Evolutionary conservation across 53 echinoderm and acorn worm species (phyloP), one percentile per base, ranked within the genome.

Genomic region (Holothuria leucospilota): DNA sequence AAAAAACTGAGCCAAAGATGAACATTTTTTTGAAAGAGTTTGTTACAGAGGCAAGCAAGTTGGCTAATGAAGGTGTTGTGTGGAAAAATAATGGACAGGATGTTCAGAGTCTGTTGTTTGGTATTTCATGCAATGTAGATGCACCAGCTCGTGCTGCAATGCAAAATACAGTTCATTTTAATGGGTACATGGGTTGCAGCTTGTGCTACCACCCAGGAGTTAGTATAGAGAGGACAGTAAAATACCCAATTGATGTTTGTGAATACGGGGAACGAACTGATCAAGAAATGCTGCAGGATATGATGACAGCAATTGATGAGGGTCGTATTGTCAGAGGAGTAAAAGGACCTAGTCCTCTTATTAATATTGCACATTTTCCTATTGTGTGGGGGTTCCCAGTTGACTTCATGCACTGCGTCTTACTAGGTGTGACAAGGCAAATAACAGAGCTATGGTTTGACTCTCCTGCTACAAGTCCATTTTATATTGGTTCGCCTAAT

Each of bases 331-430:
- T 91, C 29, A 82, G 84, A 59, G 91, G 91, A 13, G 78, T 91
- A 23, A 87, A 91, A 61, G 91, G 91, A 26, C 84, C 84, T 5
- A 88, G 39, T 29, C 85, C 90, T 9, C 29, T 90, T 1, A 69
- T 86, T 25, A 90, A 80, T 71, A 11, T 90, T 11, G 41, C 90
- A 2, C 18, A 69, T 24, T 90, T 90, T 70, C 65, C 30, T 9
- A 80, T 90, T 85, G 85, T 85, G 1, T 85, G 86, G 85, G 90
- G 86, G 5, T 90, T 90, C 5, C 90, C 85, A 1, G 28, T 30
- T 10, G 87, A 91, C 20, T 91, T 88, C 39, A 91, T 91, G 87
- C 91, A 88, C 62, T 91, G 88, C 24, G 56, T 77, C 6, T 62
- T 87, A 6, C 87, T 88, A 23, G 91, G 91, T 13, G 91, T 91